These are phyloP conservation scores for Dicentrarchus labrax DNA, from an alignment of 2,113 vertebrate species.

Conservation along the genomic window DNA sequence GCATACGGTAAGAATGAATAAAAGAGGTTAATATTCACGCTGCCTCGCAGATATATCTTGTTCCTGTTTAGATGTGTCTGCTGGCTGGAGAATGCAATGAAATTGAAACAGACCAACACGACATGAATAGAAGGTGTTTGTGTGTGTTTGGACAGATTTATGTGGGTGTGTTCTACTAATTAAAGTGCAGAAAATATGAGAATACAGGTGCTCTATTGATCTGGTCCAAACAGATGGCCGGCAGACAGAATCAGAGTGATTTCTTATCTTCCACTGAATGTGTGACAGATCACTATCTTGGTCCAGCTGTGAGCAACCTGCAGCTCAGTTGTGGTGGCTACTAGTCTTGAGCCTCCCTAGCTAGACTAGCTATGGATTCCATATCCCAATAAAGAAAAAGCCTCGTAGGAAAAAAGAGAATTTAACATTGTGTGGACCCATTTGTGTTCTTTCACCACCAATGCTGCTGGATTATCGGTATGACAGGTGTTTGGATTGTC, in stretches of 20 bases:
- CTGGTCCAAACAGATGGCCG: not conserved
- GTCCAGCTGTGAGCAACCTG: too few relatives aligned
- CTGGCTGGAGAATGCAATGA: not conserved
- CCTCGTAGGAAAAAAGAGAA: too few relatives aligned
- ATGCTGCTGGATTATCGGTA: too few relatives aligned
- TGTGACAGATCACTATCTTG: not conserved
- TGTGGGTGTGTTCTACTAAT: not conserved
- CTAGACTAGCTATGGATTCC: too few relatives aligned
- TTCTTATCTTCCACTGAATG: not conserved
- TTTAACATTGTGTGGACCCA: too few relatives aligned
- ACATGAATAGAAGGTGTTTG: not conserved
- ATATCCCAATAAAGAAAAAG: too few relatives aligned
- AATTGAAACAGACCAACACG: not conserved
- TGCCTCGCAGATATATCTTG: not conserved
- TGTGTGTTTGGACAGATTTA: too few relatives aligned
- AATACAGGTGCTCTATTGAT: not conserved
- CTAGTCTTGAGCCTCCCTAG: too few relatives aligned
- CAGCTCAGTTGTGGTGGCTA: too few relatives aligned
- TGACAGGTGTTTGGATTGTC: too few relatives aligned
- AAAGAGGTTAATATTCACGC: not conserved
- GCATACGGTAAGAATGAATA: slow-evolving; percentile 1
- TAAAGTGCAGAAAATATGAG: not conserved
- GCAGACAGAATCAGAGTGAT: not conserved
- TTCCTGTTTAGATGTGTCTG: not conserved
- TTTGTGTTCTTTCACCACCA: too few relatives aligned